Evolutionary conservation across 2,797 vertebrate genomes (phyloP).

Genomic region (Holocentrus rufus): DNA sequence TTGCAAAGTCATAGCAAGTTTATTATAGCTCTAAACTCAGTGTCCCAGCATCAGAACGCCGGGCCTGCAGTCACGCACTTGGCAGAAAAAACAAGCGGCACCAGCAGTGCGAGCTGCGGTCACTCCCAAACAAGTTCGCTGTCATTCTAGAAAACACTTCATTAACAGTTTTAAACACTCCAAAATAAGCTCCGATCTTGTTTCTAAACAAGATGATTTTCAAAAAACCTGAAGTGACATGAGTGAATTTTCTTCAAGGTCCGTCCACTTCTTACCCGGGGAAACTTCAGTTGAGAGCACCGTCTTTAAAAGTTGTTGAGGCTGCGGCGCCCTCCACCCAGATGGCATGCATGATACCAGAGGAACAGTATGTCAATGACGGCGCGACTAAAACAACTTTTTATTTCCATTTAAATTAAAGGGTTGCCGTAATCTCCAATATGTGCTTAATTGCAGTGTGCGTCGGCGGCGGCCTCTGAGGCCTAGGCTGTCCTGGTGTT

Average conservation of each 20-base stretch:
- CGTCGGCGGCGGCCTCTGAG: constrained; percentile 31
- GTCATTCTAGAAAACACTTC: not conserved
- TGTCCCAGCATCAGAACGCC: constrained; percentile 24
- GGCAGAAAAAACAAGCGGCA: not conserved
- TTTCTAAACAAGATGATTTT: not conserved
- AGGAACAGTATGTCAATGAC: constrained; percentile 59
- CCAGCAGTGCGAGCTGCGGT: not conserved
- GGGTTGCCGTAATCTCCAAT: constrained; percentile 38
- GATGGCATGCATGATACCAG: constrained; percentile 68
- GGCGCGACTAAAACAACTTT: constrained; percentile 42
- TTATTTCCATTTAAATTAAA: constrained; percentile 58
- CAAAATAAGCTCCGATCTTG: not conserved
- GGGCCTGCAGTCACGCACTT: constrained; percentile 31
- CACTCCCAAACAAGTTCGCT: too few species aligned
- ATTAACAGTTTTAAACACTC: too few species aligned
- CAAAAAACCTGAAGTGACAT: not conserved
- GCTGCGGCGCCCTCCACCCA: constrained; percentile 67
- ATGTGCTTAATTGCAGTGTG: constrained; percentile 39
- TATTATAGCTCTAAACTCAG: constrained; percentile 22
- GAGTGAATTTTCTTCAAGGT: constrained; percentile 4
- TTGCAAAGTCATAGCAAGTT: constrained; percentile 19
- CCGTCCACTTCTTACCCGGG: constrained; percentile 39
- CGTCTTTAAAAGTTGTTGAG: not conserved
- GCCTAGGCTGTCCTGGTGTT: constrained; percentile 73
- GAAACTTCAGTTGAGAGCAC: constrained; percentile 35